Conservation (phyloP, 2,888 invertebrate species). For the Ophion obscuratus region DNA sequence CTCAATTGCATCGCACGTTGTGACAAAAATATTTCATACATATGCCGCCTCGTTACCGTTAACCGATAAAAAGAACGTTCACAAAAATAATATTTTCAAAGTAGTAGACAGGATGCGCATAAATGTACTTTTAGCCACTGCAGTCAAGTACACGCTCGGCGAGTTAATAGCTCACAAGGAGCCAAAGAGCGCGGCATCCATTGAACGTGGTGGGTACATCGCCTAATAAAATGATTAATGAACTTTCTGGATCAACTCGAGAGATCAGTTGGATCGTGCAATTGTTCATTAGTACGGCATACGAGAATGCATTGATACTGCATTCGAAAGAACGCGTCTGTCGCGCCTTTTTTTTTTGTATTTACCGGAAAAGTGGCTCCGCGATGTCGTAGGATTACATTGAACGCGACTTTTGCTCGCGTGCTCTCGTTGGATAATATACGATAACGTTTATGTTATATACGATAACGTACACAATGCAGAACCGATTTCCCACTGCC, state of each 20-base stretch:
- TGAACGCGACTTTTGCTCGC: background rate
- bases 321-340: background rate
- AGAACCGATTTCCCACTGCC: slow-evolving; percentile 62
- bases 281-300: slow-evolving; percentile 23
- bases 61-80: slow-evolving; percentile 11
- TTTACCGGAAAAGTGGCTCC: slow-evolving; percentile 11
- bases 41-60: background rate
- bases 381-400: background rate
- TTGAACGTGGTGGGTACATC: background rate
- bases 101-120: background rate
- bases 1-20: too few relatives aligned
- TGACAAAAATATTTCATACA: background rate
- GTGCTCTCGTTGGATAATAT: slow-evolving; percentile 67
- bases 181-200: background rate
- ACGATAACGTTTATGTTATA: slow-evolving; percentile 76
- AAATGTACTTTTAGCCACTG: slow-evolving; percentile 11
- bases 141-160: background rate
- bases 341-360: slow-evolving; percentile 23
- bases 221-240: slow-evolving; percentile 65
- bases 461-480: too few relatives aligned
- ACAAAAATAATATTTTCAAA: slow-evolving; percentile 7
- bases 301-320: background rate
- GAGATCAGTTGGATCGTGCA: slow-evolving; percentile 39
- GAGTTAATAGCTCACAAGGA: slow-evolving; percentile 2
- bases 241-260: slow-evolving; percentile 62